A percentile compares a stretch with the other conserved stretches of the same genome.
These are phyloP conservation scores for Chamaetylas fuelleborni DNA, from an alignment of 2,113 vertebrate genomes.

Conservation along the genomic window DNA sequence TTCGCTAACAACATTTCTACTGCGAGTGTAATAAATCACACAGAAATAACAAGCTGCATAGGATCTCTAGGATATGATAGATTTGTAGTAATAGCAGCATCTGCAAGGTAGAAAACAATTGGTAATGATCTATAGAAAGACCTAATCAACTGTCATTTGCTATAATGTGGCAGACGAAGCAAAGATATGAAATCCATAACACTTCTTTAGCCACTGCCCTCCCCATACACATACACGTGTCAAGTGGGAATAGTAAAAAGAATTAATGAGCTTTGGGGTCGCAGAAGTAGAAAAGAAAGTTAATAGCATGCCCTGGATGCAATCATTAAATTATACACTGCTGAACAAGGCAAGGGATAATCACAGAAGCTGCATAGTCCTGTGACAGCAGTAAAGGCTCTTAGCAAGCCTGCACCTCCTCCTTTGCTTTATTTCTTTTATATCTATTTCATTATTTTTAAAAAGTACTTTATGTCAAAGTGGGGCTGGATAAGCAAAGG, in stretches of 20 bases:
- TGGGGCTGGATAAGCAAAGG: not conserved
- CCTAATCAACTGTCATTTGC: slow-evolving; percentile 79
- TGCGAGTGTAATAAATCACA: slow-evolving; percentile 85
- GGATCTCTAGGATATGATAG: slow-evolving; percentile 78
- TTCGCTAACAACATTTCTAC: slow-evolving; percentile 86
- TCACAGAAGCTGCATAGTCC: not conserved
- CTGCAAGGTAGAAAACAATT: slow-evolving; percentile 79
- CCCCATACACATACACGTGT: not conserved
- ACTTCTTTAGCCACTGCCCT: slow-evolving; percentile 17
- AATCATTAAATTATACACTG: slow-evolving; percentile 49
- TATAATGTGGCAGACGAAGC: slow-evolving; percentile 67
- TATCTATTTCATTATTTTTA: not conserved
- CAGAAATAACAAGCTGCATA: slow-evolving; percentile 79
- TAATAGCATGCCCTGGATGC: slow-evolving; percentile 39
- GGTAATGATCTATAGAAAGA: slow-evolving; percentile 86
- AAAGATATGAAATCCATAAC: slow-evolving; percentile 57
- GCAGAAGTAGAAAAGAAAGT: slow-evolving; percentile 56
- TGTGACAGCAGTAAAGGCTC: slow-evolving; percentile 18
- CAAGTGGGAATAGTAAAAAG: slow-evolving; percentile 27
- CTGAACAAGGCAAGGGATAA: slow-evolving; percentile 43
- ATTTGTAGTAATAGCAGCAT: slow-evolving; percentile 73
- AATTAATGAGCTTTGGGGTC: slow-evolving; percentile 41
- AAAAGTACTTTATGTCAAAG: not conserved
- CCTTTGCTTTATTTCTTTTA: slow-evolving; percentile 16
- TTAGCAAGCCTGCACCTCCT: not conserved